Base-by-base conservation (phyloP, 1,140 invertebrate species). In the Nymphalis io region DNA sequence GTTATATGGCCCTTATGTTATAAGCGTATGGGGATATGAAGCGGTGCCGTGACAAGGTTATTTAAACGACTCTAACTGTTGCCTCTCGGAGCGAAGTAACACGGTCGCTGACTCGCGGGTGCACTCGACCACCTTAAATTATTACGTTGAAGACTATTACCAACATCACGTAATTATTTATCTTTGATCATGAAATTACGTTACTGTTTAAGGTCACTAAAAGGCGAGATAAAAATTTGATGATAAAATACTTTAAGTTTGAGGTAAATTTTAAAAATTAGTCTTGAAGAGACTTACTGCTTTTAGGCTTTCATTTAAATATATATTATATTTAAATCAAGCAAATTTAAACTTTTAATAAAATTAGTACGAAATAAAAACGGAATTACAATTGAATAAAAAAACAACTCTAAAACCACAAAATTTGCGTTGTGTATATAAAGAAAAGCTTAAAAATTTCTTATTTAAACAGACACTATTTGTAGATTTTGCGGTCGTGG, bases 61-160 rank as follows among this genome's bases (percentile, higher is more conserved):
- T 85, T 88, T 84, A 84, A 83, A 85, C 84, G 77, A 70, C 71
- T 85, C 70, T 86, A 88, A 86, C 83, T 80, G 81, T 84, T 79
- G 57, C 68, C 62, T 62, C 68, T 78, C 65, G 61, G 68, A 77
- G 75, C 61, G 57, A 80, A 83, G 63, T 78, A 83, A 83, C 78
- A 70, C 76, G 74, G 80, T 78, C 74, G 71, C 58, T 76, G 51
- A 27, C 46, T 65, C 53, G 46, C 62, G 38, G 60, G 33, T 57
- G 57, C 64, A 67, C 23, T 60, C 55, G 42, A 67, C 55, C 64
- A 67, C 64, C 42, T 67, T 42, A 67, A 67, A 67, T 66, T n/a
- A n/a, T n/a, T 66, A 66, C 55, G 55, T 40, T 57, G 39, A 21
- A 44, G 64, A 67, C 40, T 57, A 67, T 67, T 67, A 67, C 64